Evolutionary conservation across 2,797 vertebrate species (phyloP).

Genomic region (Caiman crocodilus): DNA sequence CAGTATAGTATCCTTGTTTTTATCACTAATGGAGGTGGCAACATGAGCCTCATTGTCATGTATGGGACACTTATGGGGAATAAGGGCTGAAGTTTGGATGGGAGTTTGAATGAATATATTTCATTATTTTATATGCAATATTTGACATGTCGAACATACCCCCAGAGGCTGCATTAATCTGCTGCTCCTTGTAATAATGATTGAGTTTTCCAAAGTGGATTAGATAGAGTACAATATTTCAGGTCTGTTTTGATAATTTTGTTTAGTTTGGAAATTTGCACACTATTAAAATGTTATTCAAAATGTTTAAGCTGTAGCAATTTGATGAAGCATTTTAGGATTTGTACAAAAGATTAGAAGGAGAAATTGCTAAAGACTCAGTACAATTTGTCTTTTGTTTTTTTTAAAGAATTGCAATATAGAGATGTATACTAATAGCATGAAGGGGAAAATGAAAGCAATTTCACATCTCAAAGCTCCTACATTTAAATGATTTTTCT

Average conservation of each 20-base stretch:
- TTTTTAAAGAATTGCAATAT: not conserved
- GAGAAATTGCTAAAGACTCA: constrained; percentile 29
- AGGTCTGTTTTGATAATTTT: constrained; percentile 42
- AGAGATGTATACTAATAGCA: constrained; percentile 41
- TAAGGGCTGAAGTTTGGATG: constrained; percentile 43
- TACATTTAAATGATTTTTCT: not conserved
- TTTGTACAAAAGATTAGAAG: constrained; percentile 49
- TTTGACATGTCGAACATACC: constrained; percentile 36
- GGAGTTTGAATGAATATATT: constrained; percentile 40
- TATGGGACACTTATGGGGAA: not conserved
- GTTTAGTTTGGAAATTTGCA: constrained; percentile 54
- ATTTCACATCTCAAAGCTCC: not conserved
- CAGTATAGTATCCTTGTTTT: not conserved
- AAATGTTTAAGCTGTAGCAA: constrained; percentile 52
- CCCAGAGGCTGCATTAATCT: constrained; percentile 24
- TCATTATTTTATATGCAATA: constrained; percentile 29
- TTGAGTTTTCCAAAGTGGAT: constrained; percentile 48
- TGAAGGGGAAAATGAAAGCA: not conserved
- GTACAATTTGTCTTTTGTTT: constrained; percentile 20
- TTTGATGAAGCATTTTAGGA: constrained; percentile 6
- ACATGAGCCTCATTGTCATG: constrained; percentile 9
- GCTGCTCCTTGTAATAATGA: constrained; percentile 36
- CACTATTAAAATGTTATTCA: constrained; percentile 39
- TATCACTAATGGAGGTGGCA: not conserved
- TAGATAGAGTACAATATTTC: constrained; percentile 38